Evolutionary conservation across 2,113 vertebrate genomes (phyloP), one percentile per base, ranked within the genome.

Genomic region (Odontesthes bonariensis): DNA sequence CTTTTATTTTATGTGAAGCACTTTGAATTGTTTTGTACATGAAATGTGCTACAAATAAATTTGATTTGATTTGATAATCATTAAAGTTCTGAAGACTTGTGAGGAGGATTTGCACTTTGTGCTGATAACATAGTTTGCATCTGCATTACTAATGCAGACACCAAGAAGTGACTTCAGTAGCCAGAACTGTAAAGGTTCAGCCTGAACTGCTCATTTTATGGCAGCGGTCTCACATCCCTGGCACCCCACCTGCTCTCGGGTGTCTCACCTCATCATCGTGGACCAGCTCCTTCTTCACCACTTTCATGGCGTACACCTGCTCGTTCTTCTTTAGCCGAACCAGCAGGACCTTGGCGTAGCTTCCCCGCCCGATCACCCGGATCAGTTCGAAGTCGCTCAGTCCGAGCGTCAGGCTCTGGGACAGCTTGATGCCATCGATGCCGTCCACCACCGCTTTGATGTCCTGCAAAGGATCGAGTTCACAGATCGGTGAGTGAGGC

Each of bases 271-370:
- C 97, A 0, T 99, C 98, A 0, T 99, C 98, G 0, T 99, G 97
- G 56, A 99, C 98, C 85, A 99, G 92, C 83, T 99, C 98, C 91
- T 99, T 99, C 90, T 99, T 99, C 85, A 99, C 97, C 75, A 99
- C 98, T 90, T 99, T 99, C 98, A 99, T 99, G 81, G 98, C 98
- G 1, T 97, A 99, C 40, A 96, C 87, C 67, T 97, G 96, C 58
- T 97, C 96, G 0, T 96, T 97, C 93, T 99, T 99, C 95, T 99
- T 99, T 58, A 99, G 93, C 55, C 97, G 94, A 27, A 99, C 98
- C 85, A 99, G 87, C 42, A 99, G 96, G 75, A 99, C 98, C 92
- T 99, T 99, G 92, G 98, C 98, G 1, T 99, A 99, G 92, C 97
- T 99, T 57, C 98, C 98, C 0, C 98, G 96, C 54, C 98, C 98